These are phyloP conservation scores for Vanacampus margaritifer DNA, from an alignment of 2,113 vertebrate genomes.

Conservation along the genomic window DNA sequence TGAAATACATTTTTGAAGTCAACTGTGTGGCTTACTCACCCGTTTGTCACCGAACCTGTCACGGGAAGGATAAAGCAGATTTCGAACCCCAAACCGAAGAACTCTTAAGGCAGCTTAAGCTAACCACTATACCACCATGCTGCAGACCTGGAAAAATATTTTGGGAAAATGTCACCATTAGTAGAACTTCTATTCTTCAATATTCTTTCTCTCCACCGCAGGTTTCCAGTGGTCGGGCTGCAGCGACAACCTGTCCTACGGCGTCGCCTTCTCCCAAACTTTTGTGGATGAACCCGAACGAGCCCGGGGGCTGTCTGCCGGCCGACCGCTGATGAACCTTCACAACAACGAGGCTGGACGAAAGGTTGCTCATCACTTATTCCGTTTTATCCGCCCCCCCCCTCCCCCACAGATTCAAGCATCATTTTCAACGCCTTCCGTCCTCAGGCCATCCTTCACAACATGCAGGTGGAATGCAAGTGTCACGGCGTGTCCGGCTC, in stretches of 20 bases:
- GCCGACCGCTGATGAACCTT: constrained; percentile 71
- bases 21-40: too few relatives aligned
- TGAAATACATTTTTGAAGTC: too few relatives aligned
- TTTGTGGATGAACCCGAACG: constrained; percentile 76
- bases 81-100: not conserved
- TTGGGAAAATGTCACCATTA: not conserved
- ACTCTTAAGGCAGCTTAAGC: not conserved
- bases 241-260: constrained; percentile 76
- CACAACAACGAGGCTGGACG: constrained; percentile 76
- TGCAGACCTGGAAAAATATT: not conserved
- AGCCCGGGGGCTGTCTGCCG: constrained; percentile 65
- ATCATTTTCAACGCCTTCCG: not conserved
- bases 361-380: constrained; percentile 55
- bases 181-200: too few relatives aligned
- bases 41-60: too few relatives aligned
- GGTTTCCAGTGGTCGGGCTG: constrained; percentile 80
- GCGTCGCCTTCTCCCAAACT: constrained; percentile 77
- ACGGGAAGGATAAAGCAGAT: too few relatives aligned
- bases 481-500: constrained; percentile 74
- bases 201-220: constrained; percentile 25
- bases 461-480: constrained; percentile 77
- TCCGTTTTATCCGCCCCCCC: not conserved
- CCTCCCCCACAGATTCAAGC: too few relatives aligned
- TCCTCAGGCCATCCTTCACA: constrained; percentile 74
- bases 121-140: not conserved